These are phyloP conservation scores for Ormia ochracea DNA, from an alignment of 2,888 invertebrate species.

Conservation along the genomic window DNA sequence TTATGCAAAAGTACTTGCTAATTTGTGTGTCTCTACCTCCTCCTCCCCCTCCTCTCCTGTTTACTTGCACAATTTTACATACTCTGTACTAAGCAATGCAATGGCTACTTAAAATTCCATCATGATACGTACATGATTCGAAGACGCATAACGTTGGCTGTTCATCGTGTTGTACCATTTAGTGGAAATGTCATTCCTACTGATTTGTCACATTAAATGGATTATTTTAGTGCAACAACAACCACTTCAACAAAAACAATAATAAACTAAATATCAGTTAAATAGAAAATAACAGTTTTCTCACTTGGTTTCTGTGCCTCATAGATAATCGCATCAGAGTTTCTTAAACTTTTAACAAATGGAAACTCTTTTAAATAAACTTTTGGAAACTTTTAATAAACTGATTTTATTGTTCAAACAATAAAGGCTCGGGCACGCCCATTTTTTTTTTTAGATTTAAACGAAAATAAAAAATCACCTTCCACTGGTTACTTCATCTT, in stretches of 20 bases:
- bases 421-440: no score
- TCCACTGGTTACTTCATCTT: no score
- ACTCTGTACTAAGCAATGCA: conserved; percentile 36
- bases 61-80: not conserved
- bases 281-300: conserved; percentile 63
- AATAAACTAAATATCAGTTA: conserved; percentile 25
- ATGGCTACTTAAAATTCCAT: conserved; percentile 58
- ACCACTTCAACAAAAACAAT: not conserved
- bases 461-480: no score
- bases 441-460: no score
- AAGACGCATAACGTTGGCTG: conserved; percentile 38
- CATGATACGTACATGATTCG: conserved; percentile 51
- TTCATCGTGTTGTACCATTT: conserved; percentile 48
- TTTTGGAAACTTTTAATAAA: no score
- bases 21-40: not conserved
- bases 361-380: not conserved
- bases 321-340: not conserved
- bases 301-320: conserved; percentile 53
- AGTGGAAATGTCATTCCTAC: conserved; percentile 54
- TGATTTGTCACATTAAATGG: conserved; percentile 63
- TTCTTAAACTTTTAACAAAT: not conserved
- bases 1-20: not conserved
- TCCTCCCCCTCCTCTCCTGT: not conserved
- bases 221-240: conserved; percentile 51
- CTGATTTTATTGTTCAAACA: no score